These are phyloP conservation scores for Philypnodon macrostomus DNA, from an alignment of 2,797 vertebrate species.

Conservation along the genomic window DNA sequence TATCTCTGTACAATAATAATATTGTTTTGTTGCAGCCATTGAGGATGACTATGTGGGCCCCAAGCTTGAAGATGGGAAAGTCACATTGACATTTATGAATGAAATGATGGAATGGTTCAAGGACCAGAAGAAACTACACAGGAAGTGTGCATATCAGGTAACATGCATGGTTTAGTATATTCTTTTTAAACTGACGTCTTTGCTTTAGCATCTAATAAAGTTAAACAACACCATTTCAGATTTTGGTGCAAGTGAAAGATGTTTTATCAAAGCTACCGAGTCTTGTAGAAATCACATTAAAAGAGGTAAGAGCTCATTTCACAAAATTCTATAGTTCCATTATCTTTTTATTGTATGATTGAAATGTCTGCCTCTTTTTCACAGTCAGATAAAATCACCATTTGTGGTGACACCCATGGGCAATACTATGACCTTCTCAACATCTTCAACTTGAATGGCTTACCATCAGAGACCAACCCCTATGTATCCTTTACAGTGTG, in stretches of 20 bases:
- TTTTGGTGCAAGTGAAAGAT: conserved; percentile 93
- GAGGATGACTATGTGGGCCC: conserved; percentile 92
- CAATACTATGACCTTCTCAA: conserved; percentile 94
- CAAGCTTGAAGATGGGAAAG: conserved; percentile 87
- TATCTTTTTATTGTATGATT: background rate
- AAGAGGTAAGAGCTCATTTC: conserved; percentile 78
- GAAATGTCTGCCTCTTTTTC: conserved; percentile 12
- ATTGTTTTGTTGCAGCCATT: conserved; percentile 75
- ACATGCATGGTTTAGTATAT: conserved; percentile 2
- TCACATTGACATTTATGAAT: conserved; percentile 88
- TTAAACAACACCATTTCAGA: conserved; percentile 70
- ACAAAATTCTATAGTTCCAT: too few species aligned
- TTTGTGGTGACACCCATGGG: conserved; percentile 93
- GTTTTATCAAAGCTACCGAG: conserved; percentile 89
- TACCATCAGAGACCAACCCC: conserved; percentile 88
- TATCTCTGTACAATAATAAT: background rate
- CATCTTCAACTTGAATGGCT: conserved; percentile 91
- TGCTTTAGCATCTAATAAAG: too few species aligned
- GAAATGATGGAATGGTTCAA: conserved; percentile 95
- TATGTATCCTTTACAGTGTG: conserved; percentile 86
- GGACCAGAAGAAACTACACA: conserved; percentile 93
- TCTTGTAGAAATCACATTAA: conserved; percentile 86
- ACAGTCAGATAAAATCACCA: conserved; percentile 90
- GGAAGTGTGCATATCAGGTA: conserved; percentile 97
- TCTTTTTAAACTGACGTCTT: too few species aligned